These are phyloP conservation scores for Aricia agestis DNA, from an alignment of 1,140 invertebrate species.

Conservation along the genomic window DNA sequence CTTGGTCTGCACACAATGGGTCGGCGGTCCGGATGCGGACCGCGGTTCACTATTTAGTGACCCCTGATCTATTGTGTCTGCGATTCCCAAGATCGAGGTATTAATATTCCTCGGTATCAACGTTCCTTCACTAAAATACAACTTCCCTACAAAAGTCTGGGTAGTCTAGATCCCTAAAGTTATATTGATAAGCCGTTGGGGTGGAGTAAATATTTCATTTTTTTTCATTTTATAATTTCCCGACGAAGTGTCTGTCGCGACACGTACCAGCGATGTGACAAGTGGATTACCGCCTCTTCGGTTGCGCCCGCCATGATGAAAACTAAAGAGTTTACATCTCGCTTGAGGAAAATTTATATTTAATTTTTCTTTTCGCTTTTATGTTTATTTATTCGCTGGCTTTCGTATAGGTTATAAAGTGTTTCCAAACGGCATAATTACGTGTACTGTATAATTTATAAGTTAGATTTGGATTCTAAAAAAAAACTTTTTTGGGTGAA, in stretches of 20 bases:
- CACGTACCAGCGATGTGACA: conserved; percentile 49
- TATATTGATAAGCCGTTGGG: conserved; percentile 5
- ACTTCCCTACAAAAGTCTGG: background rate
- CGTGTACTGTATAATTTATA: background rate
- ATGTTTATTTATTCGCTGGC: conserved; percentile 5
- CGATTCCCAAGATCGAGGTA: too few relatives aligned
- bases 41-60: too few relatives aligned
- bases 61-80: too few relatives aligned
- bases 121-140: background rate
- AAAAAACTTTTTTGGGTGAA: too few relatives aligned
- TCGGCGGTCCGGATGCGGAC: too few relatives aligned
- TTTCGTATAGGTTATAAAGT: background rate
- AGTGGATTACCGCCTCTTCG: conserved; percentile 40
- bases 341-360: conserved; percentile 47
- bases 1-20: too few relatives aligned
- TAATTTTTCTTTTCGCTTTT: conserved; percentile 33
- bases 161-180: conserved; percentile 3
- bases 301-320: conserved; percentile 47
- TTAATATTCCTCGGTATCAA: too few relatives aligned
- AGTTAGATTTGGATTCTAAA: too few relatives aligned
- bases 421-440: background rate
- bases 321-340: conserved; percentile 44
- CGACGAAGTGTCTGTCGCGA: conserved; percentile 44
- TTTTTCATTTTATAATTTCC: conserved; percentile 25
- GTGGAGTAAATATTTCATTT: conserved; percentile 11